Percentiles rank a stretch among this genome's conserved stretches.
Evolutionary conservation across 2,888 invertebrate genomes (phyloP).

Genomic region (Caenorhabditis sp.): DNA sequence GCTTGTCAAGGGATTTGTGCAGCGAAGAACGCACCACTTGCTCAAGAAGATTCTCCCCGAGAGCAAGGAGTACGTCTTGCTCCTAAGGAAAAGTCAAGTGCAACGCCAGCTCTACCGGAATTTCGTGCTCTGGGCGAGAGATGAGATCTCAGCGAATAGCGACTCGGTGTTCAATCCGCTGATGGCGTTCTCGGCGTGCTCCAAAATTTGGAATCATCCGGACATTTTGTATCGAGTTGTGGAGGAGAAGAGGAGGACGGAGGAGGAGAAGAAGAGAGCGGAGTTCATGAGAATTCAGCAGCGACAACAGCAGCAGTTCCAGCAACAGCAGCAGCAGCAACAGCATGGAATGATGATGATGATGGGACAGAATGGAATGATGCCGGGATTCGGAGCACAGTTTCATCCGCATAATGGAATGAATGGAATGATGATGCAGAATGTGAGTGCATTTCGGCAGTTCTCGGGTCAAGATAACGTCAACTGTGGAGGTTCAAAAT

Average conservation of each 20-base stretch:
- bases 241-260: slow-evolving; percentile 45
- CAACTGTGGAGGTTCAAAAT: no score
- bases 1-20: slow-evolving; percentile 95
- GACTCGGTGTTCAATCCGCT: slow-evolving; percentile 89
- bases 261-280: slow-evolving; percentile 46
- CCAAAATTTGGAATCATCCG: slow-evolving; percentile 87
- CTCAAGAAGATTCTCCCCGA: slow-evolving; percentile 93
- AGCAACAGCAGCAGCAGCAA: slow-evolving; percentile 21
- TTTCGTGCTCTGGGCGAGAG: slow-evolving; percentile 89
- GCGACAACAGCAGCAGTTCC: slow-evolving; percentile 20
- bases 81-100: slow-evolving; percentile 92
- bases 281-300: slow-evolving; percentile 6
- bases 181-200: slow-evolving; percentile 98
- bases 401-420: slow-evolving; percentile 11
- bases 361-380: slow-evolving; percentile 33
- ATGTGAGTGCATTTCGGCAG: slow-evolving; percentile 28
- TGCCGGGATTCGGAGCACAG: slow-evolving; percentile 24
- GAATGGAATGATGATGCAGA: slow-evolving; percentile 44
- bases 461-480: no score
- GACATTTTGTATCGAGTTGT: slow-evolving; percentile 83
- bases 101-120: slow-evolving; percentile 94
- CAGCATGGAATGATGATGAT: slow-evolving; percentile 19
- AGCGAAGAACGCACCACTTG: slow-evolving; percentile 94
- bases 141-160: slow-evolving; percentile 70
- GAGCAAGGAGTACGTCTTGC: slow-evolving; percentile 95